Conservation (phyloP, 1,140 invertebrate species). For the Drosophila melanica region DNA sequence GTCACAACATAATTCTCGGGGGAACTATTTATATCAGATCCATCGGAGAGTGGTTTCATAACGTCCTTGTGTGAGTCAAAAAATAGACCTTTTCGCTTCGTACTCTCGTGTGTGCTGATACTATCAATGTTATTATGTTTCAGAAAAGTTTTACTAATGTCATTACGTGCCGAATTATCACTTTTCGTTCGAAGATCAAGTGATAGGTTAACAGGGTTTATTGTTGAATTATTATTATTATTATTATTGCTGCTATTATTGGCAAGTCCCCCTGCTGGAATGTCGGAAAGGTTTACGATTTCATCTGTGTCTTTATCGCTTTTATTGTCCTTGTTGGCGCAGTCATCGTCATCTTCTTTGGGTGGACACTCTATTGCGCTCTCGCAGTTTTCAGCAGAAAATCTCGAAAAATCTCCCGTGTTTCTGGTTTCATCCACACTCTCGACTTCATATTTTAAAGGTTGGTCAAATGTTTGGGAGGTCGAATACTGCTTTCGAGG, state of each 20-base stretch:
- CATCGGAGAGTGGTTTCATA: conserved; percentile 86
- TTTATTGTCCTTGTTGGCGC: conserved; percentile 67
- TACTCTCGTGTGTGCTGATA: conserved; percentile 81
- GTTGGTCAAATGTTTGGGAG: conserved; percentile 61
- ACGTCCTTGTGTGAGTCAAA: conserved; percentile 87
- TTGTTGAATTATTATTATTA: conserved; percentile 73
- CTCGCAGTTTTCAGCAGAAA: conserved; percentile 62
- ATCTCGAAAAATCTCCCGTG: conserved; percentile 52
- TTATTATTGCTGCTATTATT: conserved; percentile 50
- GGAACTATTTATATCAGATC: conserved; percentile 87
- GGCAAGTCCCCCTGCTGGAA: conserved; percentile 60
- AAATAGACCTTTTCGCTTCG: conserved; percentile 88
- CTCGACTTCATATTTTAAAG: conserved; percentile 70
- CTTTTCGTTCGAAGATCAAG: conserved; percentile 84
- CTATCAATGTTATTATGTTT: conserved; percentile 67
- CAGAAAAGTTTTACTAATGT: conserved; percentile 50
- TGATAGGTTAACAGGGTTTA: conserved; percentile 91
- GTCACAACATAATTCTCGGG: conserved; percentile 92
- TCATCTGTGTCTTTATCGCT: conserved; percentile 75
- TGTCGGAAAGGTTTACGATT: conserved; percentile 74
- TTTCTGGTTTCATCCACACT: conserved; percentile 66
- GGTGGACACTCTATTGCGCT: conserved; percentile 45
- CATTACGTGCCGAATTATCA: conserved; percentile 66
- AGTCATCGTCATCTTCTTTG: conserved; percentile 54
- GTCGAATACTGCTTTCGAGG: conserved; percentile 62